These are phyloP conservation scores for Dicrurus megarhynchus DNA, from an alignment of 2,113 vertebrate genomes.

Conservation along the genomic window DNA sequence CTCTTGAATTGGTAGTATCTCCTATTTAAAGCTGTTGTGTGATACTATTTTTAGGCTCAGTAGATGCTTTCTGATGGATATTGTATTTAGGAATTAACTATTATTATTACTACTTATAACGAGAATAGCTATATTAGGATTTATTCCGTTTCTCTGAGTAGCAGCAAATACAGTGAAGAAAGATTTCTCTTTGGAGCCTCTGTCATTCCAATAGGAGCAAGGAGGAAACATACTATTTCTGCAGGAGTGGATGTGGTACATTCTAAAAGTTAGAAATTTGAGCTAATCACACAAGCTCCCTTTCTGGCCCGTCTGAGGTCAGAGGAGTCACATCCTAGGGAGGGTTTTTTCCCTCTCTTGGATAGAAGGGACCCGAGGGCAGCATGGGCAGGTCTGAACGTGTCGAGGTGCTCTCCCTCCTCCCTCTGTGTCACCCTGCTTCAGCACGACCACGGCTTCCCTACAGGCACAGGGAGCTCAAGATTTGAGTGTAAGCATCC, in stretches of 20 bases:
- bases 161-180: neutral
- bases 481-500: neutral
- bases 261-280: neutral
- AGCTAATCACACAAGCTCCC: neutral
- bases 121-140: neutral
- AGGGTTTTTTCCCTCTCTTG: neutral
- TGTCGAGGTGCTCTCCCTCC: fast-evolving
- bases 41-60: neutral
- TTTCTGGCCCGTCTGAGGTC: neutral
- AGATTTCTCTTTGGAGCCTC: neutral
- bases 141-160: neutral
- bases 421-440: neutral
- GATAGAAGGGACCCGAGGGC: neutral
- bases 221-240: neutral
- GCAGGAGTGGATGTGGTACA: fast-evolving
- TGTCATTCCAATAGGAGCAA: neutral
- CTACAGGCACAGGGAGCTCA: neutral
- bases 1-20: neutral
- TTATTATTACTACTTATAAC: neutral
- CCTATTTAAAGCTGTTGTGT: neutral
- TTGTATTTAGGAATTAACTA: neutral
- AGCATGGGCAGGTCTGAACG: fast-evolving
- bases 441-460: neutral
- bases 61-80: neutral
- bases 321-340: neutral